These are phyloP conservation scores for Quadroppia sp. DNA, from an alignment of 2,888 invertebrate species.

Conservation along the genomic window DNA sequence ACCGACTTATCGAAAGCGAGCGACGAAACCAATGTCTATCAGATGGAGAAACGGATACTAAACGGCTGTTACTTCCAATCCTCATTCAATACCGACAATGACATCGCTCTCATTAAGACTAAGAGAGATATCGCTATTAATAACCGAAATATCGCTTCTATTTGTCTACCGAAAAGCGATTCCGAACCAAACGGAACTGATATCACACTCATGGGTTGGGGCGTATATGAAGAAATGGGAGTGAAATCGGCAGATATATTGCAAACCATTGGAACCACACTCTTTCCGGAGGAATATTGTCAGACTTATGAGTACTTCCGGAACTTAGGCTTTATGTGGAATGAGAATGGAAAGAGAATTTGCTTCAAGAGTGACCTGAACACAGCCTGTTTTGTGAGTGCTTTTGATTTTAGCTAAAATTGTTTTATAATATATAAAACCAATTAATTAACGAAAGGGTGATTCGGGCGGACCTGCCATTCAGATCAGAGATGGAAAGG, in stretches of 20 bases:
- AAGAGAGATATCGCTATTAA: background rate
- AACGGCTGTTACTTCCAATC: no score
- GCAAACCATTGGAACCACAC: background rate
- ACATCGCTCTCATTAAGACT: background rate
- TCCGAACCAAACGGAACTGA: background rate
- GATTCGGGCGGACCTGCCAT: background rate
- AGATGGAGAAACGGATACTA: no score
- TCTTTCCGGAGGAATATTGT: background rate
- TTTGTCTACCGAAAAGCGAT: background rate
- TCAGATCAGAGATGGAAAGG: no score
- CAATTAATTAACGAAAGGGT: background rate
- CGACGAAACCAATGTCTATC: no score
- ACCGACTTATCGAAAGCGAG: no score
- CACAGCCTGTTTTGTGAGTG: background rate
- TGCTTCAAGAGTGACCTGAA: background rate
- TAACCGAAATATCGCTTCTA: background rate
- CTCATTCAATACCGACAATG: slow-evolving; percentile 34
- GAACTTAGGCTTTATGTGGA: background rate
- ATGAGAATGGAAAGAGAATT: background rate
- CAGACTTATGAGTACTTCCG: background rate
- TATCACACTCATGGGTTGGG: background rate
- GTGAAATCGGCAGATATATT: background rate
- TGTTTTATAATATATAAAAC: background rate
- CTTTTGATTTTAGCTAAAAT: background rate
- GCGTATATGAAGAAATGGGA: no score